phyloP scores from a whole-genome alignment of 2,888 invertebrate species.

The Rotaria magnacalcarata region DNA sequence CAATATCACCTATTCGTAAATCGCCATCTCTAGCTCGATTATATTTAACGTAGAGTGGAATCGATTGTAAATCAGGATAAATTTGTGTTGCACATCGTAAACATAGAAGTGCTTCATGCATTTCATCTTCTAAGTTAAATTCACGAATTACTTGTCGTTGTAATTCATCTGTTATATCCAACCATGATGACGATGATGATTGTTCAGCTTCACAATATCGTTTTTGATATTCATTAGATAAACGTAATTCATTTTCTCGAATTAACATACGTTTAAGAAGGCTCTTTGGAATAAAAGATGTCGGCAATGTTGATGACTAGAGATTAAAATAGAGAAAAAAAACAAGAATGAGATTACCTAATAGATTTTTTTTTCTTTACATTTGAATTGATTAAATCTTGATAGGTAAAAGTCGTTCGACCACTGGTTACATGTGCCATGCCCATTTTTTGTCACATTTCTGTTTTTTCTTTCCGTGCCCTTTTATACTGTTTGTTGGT shows the following conservation, averaged over 20 bases:
- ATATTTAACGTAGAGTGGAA: background rate
- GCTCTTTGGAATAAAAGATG: conserved; percentile 25
- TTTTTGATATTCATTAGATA: background rate
- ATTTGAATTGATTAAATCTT: background rate
- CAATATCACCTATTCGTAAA: background rate
- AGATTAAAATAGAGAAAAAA: background rate
- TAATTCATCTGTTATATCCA: background rate
- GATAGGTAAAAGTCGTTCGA: background rate
- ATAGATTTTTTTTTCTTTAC: background rate
- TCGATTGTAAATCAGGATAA: background rate
- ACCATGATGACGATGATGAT: background rate
- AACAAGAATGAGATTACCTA: too few species aligned
- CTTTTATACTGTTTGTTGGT: background rate
- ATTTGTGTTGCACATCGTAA: conserved; percentile 27
- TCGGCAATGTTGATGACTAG: background rate
- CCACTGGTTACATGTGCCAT: conserved; percentile 25
- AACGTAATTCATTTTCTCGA: conserved; percentile 30
- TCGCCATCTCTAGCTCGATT: conserved; percentile 20
- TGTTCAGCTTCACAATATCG: background rate
- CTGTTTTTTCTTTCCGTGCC: background rate
- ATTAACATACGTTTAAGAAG: background rate
- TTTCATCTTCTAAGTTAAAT: conserved; percentile 11
- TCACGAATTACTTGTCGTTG: conserved; percentile 15
- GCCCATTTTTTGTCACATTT: background rate
- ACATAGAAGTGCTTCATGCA: background rate